A percentile compares a stretch with the other conserved stretches of the same genome.
phyloP scores from a whole-genome alignment of 2,113 vertebrate genomes.

The Rhabdomys dilectus region DNA sequence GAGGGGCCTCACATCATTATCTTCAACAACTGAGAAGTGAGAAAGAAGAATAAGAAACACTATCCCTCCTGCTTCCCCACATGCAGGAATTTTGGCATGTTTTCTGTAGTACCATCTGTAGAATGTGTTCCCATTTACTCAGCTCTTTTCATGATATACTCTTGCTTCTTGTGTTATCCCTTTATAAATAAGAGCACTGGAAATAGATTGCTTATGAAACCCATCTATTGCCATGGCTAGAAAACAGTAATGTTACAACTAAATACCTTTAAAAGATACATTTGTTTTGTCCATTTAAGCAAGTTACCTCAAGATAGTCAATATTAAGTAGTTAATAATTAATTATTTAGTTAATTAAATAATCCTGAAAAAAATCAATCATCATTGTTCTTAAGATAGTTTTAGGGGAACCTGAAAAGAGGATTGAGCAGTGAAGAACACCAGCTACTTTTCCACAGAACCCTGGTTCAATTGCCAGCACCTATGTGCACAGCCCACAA shows the following conservation, averaged over 20 bases:
- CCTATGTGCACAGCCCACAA: background rate
- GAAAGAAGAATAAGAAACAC: background rate
- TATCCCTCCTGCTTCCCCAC: background rate
- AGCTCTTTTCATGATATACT: conserved; percentile 18
- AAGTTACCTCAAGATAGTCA: background rate
- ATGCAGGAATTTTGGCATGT: background rate
- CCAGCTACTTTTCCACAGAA: background rate
- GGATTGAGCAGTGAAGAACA: background rate
- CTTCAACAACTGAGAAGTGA: background rate
- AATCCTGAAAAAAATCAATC: background rate
- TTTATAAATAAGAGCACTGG: background rate
- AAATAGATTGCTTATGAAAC: background rate
- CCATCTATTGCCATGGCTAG: background rate
- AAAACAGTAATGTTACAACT: background rate
- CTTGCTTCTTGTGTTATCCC: conserved; percentile 18
- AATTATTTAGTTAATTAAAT: background rate
- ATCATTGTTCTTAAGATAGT: conserved; percentile 8
- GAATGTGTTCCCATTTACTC: background rate
- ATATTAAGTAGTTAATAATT: background rate
- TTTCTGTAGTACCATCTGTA: background rate
- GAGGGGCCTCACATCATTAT: background rate
- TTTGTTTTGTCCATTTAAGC: background rate
- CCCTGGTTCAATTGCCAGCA: background rate
- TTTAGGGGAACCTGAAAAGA: background rate
- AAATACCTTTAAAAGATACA: background rate